Base-by-base conservation (phyloP, 2,113 vertebrate species). In the Psophia crepitans region DNA sequence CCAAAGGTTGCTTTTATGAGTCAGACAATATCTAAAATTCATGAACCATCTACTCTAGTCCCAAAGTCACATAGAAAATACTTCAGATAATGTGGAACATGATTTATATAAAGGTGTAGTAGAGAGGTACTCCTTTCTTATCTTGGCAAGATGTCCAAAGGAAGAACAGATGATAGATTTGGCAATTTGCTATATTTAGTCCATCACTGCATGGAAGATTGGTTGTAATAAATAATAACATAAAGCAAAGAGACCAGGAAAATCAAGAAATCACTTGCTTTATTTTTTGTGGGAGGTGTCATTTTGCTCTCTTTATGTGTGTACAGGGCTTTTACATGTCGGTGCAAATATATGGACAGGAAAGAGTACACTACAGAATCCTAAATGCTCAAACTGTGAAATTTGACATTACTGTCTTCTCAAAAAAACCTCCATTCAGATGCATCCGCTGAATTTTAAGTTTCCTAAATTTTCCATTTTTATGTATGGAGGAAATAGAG, bases 401-500 rank as follows among this genome's bases (percentile, higher is more conserved):
- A 39, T 54, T 35, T 65, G n/a, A 84, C 41, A 74, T 79, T 86
- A 27, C 9, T 65, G 37, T 73, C 35, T 87, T 81, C 15, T 51
- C 46, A 60, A 70, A 87, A 57, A 66, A 39, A 6, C 3, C 33
- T 4, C 48, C 35, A 54, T 51, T 89, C 35, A 68, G 27, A 84
- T 81, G 9, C 19, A 87, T 54, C 12, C 37, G 37, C 24, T 82
- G 69, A 84, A 91, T 84, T 87, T 91, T 77, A 84, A 73, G 4
- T 91, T 91, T 70, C 73, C 13, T 43, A 65, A 61, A 65, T 82
- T 87, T 96, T 82, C 46, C 75, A 43, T 21, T 84, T 84, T 92
- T 71, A 49, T 66, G 10, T 60, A 14, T 20, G 32, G 13, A 78
- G 9, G 28, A 91, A 92, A 87, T 43, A 57, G 71, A 89, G 33